Evolutionary conservation across 2,888 invertebrate species (phyloP).

Genomic region (Brachynemurus nebulosus): DNA sequence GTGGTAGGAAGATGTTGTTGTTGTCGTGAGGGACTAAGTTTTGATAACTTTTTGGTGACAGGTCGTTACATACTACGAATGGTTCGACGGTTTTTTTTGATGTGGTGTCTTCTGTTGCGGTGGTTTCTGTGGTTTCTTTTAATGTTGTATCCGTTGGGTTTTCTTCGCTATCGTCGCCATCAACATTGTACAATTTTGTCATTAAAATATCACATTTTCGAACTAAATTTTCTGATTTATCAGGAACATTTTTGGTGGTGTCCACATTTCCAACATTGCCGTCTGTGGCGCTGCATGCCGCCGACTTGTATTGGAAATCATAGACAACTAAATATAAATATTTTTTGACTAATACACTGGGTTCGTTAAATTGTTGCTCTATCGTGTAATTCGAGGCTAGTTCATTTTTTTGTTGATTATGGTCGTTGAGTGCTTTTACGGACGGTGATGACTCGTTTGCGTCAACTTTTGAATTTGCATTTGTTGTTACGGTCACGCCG

Average conservation of each 20-base stretch:
- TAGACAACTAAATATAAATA: slow-evolving; percentile 50
- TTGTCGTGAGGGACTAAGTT: slow-evolving; percentile 31
- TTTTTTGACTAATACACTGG: slow-evolving; percentile 25
- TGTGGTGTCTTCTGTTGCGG: not conserved
- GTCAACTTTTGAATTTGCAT: slow-evolving; percentile 11
- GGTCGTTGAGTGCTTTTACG: slow-evolving; percentile 64
- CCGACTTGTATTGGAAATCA: slow-evolving; percentile 49
- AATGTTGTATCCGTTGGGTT: not conserved
- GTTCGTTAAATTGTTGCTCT: slow-evolving; percentile 25
- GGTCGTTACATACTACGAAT: not conserved
- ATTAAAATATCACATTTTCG: slow-evolving; percentile 7
- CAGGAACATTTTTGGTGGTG: slow-evolving; percentile 16
- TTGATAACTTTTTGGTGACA: slow-evolving; percentile 22
- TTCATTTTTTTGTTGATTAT: slow-evolving; percentile 45
- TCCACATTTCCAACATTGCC: too few relatives aligned
- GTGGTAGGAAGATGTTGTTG: slow-evolving; percentile 30
- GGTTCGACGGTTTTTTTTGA: slow-evolving; percentile 2
- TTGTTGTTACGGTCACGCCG: slow-evolving; percentile 29
- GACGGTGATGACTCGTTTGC: slow-evolving; percentile 22
- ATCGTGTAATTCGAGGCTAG: too few relatives aligned
- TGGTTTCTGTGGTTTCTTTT: not conserved
- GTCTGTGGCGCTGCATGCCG: slow-evolving; percentile 19
- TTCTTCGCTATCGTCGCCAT: slow-evolving; percentile 3
- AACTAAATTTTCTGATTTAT: slow-evolving; percentile 10
- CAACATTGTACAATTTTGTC: not conserved